Evolutionary conservation across 2,797 vertebrate species (phyloP).

Genomic region (Podarcis lilfordi): DNA sequence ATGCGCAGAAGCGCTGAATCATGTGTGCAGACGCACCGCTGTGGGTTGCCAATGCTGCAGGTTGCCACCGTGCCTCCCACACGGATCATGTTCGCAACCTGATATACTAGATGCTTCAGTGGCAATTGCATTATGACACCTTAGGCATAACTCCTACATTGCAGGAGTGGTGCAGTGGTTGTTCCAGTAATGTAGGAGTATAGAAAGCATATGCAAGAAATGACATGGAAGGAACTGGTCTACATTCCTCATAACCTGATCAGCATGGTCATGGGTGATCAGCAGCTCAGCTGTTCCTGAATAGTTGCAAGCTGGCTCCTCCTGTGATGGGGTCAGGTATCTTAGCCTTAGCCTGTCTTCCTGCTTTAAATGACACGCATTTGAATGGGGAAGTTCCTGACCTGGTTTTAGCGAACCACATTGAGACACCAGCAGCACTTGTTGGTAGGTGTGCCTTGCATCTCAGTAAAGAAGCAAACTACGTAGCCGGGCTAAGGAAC

Average conservation of each 20-base stretch:
- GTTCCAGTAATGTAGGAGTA: too few relatives aligned
- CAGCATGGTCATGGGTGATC: not conserved
- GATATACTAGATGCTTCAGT: not conserved
- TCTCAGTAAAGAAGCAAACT: not conserved
- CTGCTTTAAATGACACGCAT: not conserved
- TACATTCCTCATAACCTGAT: not conserved
- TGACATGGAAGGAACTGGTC: not conserved
- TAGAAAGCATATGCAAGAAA: not conserved
- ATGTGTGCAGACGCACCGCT: too few relatives aligned
- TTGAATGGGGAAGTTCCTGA: not conserved
- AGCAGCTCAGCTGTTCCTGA: not conserved
- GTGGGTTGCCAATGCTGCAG: too few relatives aligned
- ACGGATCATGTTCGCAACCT: too few relatives aligned
- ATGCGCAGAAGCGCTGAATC: too few relatives aligned
- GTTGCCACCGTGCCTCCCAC: too few relatives aligned
- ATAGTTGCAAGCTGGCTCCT: not conserved
- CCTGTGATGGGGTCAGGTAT: not conserved
- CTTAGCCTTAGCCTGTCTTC: not conserved
- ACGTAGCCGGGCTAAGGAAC: too few relatives aligned
- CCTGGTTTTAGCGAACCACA: not conserved
- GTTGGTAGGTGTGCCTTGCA: too few relatives aligned
- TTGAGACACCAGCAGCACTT: too few relatives aligned
- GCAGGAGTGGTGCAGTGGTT: not conserved
- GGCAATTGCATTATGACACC: not conserved
- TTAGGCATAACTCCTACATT: not conserved